phyloP scores from a whole-genome alignment of 2,888 invertebrate species.

The Myathropa florea region DNA sequence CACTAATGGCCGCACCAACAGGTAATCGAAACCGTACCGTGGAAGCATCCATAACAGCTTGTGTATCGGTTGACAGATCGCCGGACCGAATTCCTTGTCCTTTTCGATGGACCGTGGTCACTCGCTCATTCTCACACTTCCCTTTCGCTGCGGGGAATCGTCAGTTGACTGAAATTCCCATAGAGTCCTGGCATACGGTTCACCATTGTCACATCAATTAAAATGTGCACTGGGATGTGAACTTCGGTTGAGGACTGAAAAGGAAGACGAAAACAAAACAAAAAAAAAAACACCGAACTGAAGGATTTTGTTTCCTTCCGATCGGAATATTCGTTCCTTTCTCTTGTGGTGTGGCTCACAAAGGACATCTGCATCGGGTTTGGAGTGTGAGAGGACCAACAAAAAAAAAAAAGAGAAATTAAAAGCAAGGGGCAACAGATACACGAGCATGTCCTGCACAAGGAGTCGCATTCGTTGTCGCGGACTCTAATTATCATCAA shows the following conservation, averaged over 20 bases:
- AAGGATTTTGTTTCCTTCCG: slow-evolving; percentile 61
- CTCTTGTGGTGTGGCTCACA: slow-evolving; percentile 43
- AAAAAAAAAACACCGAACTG: background rate
- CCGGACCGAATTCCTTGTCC: background rate
- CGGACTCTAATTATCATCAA: slow-evolving; percentile 68
- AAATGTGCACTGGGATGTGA: slow-evolving; percentile 70
- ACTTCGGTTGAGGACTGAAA: slow-evolving; percentile 36
- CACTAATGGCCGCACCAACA: background rate
- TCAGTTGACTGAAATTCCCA: slow-evolving; percentile 64
- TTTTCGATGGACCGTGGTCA: background rate
- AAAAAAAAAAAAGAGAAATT: slow-evolving; percentile 8
- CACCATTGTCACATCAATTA: slow-evolving; percentile 70
- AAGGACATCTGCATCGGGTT: slow-evolving; percentile 55
- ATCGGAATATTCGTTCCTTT: slow-evolving; percentile 61
- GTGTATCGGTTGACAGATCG: background rate
- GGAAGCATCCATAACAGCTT: background rate
- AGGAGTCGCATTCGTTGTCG: slow-evolving; percentile 39
- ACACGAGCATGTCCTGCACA: background rate
- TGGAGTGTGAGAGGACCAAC: background rate
- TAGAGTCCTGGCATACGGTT: slow-evolving; percentile 63
- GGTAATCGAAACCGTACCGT: background rate
- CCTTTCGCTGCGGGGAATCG: background rate
- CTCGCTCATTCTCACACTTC: background rate
- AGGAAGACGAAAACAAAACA: slow-evolving; percentile 19
- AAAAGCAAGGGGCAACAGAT: slow-evolving; percentile 31